Evolutionary conservation across 2,113 vertebrate genomes (phyloP), one percentile per base, ranked within the genome.

Genomic region (Chrysochloris asiatica): DNA sequence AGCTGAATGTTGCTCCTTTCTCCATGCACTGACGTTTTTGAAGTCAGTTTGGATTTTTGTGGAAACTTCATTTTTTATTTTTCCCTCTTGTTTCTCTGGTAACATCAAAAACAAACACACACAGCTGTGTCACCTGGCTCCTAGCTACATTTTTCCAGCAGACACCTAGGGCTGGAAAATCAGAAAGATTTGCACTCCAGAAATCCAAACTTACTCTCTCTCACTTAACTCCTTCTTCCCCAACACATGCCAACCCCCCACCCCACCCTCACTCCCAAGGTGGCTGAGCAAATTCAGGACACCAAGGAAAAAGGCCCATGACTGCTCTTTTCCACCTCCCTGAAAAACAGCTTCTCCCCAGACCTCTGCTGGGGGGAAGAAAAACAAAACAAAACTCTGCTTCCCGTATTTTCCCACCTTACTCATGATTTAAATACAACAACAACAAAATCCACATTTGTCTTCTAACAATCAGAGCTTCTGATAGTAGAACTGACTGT

Each of bases 51-150:
- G 85, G 83, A 93, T 93, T 97, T 96, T 41, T 95, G 95, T 95
- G 96, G 97, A 97, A 97, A 97, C 95, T 83, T 92, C 67, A 47
- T 93, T 96, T 93, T 88, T 94, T 93, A 97, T 95, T 95, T 97
- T 97, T 78, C 96, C 95, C 93, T 93, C 96, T 96, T 14, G 97
- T 98, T 97, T 96, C 98, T 97, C 93, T 93, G 97, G 98, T 82
- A 96, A 98, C 97, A 61, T 91, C 72, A 54, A 95, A 97, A 98
- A 96, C 98, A 98, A 97, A 97, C 96, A 97, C 95, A 61, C 88
- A 91, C 97, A 97, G 95, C 96, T 92, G 90, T 86, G 95, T 96
- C 36, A 38, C 94, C 95, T 90, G 90, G 92, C 89, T 91, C 86
- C 75, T 89, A 0, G 0, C 95, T 80, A 63, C 50, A 22, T 84